Base-by-base conservation (phyloP, 2,113 vertebrate species). In the Sula dactylatra region DNA sequence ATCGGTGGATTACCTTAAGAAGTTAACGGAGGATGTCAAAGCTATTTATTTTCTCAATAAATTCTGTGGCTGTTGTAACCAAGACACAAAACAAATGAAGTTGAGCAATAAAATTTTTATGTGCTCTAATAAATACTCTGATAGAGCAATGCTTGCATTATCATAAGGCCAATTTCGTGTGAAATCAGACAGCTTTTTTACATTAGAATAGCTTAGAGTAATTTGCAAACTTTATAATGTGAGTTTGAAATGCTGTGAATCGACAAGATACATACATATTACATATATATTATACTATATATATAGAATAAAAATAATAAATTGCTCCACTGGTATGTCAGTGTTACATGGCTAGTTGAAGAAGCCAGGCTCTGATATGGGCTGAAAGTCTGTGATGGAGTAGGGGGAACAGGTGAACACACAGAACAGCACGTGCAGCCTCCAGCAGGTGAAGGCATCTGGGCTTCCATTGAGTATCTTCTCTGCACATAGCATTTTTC, bases 221-320 rank as follows among this genome's bases (percentile, higher is more conserved):
- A 95, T 86, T 93, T 93, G 83, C 82, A 58, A 7, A 80, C 62
- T 94, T 95, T 86, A 67, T 94, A 97, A 95, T 95, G 93, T 95
- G 94, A 95, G 92, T 96, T 97, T 92, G 88, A 96, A 94, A 97
- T 93, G 97, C 95, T 96, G 91, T 96, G 93, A 96, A 97, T 97
- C 94, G 86, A 94, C 31, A 44, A 92, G 74, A 83, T 82, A 87
- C 61, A 47, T 44, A 59, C 56, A 50, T 58, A 67, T 16, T 84
- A 29, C 29, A 44, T 47, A 86, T 65, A 90, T 5, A 40, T 27
- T 45, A 45, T 45, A 45, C 44, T 45, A 69, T 8, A n/a, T 34
- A 49, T 69, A 66, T 69, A 69, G 38, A 62, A 21, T 55, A 72
- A 90, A 92, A 81, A 74, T 38, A 72, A 90, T 38, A 25, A 91